These are phyloP conservation scores for Megamerina dolium DNA, from an alignment of 2,888 invertebrate species.

Conservation along the genomic window DNA sequence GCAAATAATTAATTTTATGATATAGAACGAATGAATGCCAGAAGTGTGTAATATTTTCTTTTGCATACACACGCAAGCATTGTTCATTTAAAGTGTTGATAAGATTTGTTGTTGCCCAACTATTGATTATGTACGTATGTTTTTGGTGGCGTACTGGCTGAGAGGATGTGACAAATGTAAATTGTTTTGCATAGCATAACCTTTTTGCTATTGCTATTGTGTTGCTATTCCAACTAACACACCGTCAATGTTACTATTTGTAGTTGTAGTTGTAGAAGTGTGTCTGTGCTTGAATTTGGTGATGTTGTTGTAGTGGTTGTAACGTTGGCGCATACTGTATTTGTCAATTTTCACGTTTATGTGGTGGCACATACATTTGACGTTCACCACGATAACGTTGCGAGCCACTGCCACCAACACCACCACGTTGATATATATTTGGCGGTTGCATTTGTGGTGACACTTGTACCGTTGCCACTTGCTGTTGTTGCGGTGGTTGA, in stretches of 20 bases:
- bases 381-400: slow-evolving; percentile 43
- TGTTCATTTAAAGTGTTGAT: too few relatives aligned
- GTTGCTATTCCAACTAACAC: too few relatives aligned
- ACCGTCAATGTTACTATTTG: neutral
- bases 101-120: too few relatives aligned
- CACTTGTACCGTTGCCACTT: slow-evolving; percentile 15
- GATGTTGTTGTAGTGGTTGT: slow-evolving; percentile 4
- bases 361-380: slow-evolving; percentile 50
- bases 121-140: too few relatives aligned
- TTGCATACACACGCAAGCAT: too few relatives aligned
- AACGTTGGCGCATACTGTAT: slow-evolving; percentile 2
- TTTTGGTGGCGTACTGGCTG: too few relatives aligned
- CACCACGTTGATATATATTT: slow-evolving; percentile 20
- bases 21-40: too few relatives aligned
- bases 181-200: too few relatives aligned
- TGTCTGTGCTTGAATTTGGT: neutral
- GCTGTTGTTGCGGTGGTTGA: slow-evolving; percentile 23
- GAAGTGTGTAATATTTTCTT: too few relatives aligned
- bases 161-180: too few relatives aligned
- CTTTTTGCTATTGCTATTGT: too few relatives aligned
- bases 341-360: slow-evolving; percentile 43
- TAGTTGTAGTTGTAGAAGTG: slow-evolving; percentile 4
- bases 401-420: slow-evolving; percentile 24
- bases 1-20: too few relatives aligned
- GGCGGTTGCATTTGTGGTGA: slow-evolving; percentile 10